Percentiles rank a stretch among this genome's conserved stretches.
These are phyloP conservation scores for Labeo catla DNA, from an alignment of 2,113 vertebrate genomes.

Conservation along the genomic window DNA sequence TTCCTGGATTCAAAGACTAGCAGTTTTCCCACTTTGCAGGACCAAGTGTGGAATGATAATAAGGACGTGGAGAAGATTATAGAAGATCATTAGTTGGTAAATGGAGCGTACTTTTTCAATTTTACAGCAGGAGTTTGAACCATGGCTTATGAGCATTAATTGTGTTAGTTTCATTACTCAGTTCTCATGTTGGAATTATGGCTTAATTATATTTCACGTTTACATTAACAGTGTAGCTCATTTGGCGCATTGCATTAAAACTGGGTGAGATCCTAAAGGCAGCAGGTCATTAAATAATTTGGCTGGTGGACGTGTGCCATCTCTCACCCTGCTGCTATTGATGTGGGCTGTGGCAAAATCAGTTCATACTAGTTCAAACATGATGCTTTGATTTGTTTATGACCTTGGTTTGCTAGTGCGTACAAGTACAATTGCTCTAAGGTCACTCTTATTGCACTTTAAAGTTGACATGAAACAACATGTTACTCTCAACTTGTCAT, in stretches of 20 bases:
- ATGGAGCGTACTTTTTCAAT: not conserved
- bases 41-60: not conserved
- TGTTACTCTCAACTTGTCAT: too few species aligned
- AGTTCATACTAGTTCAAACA: slow-evolving; percentile 3
- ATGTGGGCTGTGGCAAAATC: not conserved
- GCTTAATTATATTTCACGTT: slow-evolving; percentile 22
- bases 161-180: not conserved
- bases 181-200: slow-evolving; percentile 21
- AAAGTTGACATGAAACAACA: not conserved
- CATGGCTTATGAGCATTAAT: slow-evolving; percentile 10
- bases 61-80: not conserved
- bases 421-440: not conserved
- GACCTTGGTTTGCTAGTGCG: not conserved
- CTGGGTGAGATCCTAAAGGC: not conserved
- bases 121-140: not conserved
- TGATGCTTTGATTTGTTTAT: not conserved
- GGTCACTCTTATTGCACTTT: not conserved
- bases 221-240: not conserved
- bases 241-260: not conserved
- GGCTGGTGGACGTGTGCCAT: slow-evolving; percentile 1
- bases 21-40: not conserved
- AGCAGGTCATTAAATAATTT: slow-evolving; percentile 11
- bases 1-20: not conserved
- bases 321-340: not conserved
- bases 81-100: slow-evolving; percentile 9